These are phyloP conservation scores for Microplitis manilae DNA, from an alignment of 2,888 invertebrate species.

Conservation along the genomic window DNA sequence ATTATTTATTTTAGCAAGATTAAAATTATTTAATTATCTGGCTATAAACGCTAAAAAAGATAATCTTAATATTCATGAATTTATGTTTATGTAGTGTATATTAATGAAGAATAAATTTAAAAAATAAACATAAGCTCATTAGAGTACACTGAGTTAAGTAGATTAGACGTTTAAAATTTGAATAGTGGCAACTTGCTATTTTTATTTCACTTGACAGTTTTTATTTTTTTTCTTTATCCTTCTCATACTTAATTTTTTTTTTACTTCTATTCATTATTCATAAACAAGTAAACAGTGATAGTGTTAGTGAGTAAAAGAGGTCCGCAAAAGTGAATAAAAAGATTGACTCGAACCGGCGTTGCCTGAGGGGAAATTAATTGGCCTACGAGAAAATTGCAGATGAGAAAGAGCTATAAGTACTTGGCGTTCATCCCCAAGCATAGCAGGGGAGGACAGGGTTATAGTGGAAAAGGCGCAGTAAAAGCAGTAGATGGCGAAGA, in stretches of 20 bases:
- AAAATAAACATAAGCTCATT: constrained; percentile 23
- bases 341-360: constrained; percentile 23
- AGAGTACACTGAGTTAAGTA: constrained; percentile 21
- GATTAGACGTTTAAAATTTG: constrained; percentile 37
- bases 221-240: neutral
- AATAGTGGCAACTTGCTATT: constrained; percentile 32
- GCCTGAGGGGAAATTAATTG: constrained; percentile 50
- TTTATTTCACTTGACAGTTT: constrained; percentile 13
- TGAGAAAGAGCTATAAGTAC: constrained; percentile 21
- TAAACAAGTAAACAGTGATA: neutral
- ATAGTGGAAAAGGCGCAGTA: neutral
- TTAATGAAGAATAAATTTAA: neutral
- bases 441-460: constrained; percentile 2
- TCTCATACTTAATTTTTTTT: neutral
- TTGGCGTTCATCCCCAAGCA: constrained; percentile 27
- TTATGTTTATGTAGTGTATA: neutral
- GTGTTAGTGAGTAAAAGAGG: constrained; percentile 3
- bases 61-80: constrained; percentile 1
- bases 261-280: neutral
- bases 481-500: neutral
- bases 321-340: constrained; percentile 11
- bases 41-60: neutral
- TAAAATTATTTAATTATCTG: neutral
- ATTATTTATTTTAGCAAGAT: neutral
- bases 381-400: constrained; percentile 46